Evolutionary conservation across 2,888 invertebrate species (phyloP).

Genomic region (Epirrhoe alternata): DNA sequence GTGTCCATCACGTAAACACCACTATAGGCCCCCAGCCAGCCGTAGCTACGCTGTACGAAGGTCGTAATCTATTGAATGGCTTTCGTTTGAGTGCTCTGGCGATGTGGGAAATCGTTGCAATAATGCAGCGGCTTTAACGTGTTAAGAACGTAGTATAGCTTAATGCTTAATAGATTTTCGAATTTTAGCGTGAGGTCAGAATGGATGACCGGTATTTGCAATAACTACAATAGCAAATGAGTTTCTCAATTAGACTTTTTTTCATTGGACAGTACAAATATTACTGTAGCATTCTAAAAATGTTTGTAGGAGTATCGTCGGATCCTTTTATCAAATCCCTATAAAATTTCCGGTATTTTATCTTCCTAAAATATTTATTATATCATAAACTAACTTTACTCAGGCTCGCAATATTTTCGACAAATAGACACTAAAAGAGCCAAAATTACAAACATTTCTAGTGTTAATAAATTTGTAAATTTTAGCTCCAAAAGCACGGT

Average conservation of each 20-base stretch:
- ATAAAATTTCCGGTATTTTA: background rate
- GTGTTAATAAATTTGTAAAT: slow-evolving; percentile 47
- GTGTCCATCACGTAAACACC: slow-evolving; percentile 44
- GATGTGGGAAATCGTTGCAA: slow-evolving; percentile 22
- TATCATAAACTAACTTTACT: slow-evolving; percentile 32
- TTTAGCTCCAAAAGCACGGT: slow-evolving; percentile 43
- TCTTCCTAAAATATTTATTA: slow-evolving; percentile 21
- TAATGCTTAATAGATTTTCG: too few species aligned
- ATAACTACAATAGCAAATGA: too few species aligned
- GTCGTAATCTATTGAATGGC: slow-evolving; percentile 42
- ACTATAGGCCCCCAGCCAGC: slow-evolving; percentile 36
- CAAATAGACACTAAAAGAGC: slow-evolving; percentile 32
- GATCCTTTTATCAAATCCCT: background rate
- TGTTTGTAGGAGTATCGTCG: background rate
- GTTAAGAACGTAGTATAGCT: background rate
- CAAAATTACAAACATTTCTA: slow-evolving; percentile 39
- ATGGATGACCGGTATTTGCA: too few species aligned
- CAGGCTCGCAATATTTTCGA: slow-evolving; percentile 24
- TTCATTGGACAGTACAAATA: background rate
- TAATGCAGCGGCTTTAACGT: slow-evolving; percentile 6
- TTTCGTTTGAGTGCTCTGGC: slow-evolving; percentile 34
- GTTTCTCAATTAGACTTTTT: background rate
- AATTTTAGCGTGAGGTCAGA: too few species aligned
- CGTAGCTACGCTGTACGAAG: slow-evolving; percentile 37
- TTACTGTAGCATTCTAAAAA: background rate